These are phyloP conservation scores for Crotalus adamanteus DNA, from an alignment of 2,797 vertebrate species.

Conservation along the genomic window DNA sequence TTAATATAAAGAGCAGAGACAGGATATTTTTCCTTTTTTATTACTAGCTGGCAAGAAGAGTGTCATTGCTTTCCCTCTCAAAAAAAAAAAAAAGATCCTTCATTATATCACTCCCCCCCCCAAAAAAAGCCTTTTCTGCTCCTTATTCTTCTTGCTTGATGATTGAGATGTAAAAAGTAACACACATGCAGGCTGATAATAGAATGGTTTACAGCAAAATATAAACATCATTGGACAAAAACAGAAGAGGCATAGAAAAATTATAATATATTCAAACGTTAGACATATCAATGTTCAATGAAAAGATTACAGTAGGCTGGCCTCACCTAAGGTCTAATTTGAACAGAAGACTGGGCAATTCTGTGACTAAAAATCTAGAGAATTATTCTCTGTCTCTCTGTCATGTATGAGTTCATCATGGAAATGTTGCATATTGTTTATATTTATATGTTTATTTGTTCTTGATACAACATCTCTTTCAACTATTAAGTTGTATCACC, in stretches of 20 bases:
- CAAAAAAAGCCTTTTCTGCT: not conserved
- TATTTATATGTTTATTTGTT: too few relatives aligned
- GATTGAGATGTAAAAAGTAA: not conserved
- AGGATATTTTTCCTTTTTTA: not conserved
- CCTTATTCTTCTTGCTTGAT: not conserved
- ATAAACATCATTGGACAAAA: not conserved
- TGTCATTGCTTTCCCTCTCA: not conserved
- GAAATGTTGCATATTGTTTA: too few relatives aligned
- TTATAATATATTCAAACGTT: not conserved
- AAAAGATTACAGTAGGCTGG: not conserved
- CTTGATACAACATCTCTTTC: too few relatives aligned
- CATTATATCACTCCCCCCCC: not conserved
- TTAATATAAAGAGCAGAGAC: not conserved
- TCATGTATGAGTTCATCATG: not conserved
- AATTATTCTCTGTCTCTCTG: not conserved
- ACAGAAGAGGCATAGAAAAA: not conserved
- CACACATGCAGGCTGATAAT: not conserved
- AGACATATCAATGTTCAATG: not conserved
- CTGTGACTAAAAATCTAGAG: not conserved
- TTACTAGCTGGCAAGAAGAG: not conserved
- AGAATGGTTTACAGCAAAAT: not conserved
- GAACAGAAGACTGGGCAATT: not conserved
- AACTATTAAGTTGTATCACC: too few relatives aligned
- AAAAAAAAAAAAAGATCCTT: not conserved
- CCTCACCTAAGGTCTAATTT: too few relatives aligned